Evolutionary conservation across 2,113 vertebrate genomes (phyloP).

Genomic region (Neogobius melanostomus): DNA sequence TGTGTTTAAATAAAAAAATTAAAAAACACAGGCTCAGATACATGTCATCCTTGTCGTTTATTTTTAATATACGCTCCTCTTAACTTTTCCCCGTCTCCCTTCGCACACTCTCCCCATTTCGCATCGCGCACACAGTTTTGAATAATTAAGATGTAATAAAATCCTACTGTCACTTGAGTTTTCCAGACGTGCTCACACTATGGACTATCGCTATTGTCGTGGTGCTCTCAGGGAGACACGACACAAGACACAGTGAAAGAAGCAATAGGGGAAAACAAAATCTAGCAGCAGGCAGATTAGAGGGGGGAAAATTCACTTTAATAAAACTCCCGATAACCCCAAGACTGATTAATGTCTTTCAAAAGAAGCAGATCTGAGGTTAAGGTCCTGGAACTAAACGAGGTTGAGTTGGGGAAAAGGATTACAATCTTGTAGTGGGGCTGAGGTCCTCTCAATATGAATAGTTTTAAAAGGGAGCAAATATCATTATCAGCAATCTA

Average conservation of each 20-base stretch:
- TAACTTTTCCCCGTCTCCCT: conserved; percentile 3
- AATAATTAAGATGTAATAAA: conserved; percentile 68
- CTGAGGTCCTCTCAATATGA: too few species aligned
- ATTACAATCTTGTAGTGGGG: too few species aligned
- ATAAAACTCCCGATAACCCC: too few species aligned
- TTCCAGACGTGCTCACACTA: conserved; percentile 26
- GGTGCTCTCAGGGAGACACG: background rate
- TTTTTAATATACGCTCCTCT: conserved; percentile 26
- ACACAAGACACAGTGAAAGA: conserved; percentile 16
- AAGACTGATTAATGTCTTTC: too few species aligned
- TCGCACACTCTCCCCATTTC: conserved; percentile 13
- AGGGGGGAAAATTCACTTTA: too few species aligned
- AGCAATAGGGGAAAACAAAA: background rate
- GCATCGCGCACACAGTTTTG: conserved; percentile 39
- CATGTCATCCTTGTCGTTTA: conserved; percentile 9
- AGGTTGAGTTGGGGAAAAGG: too few species aligned
- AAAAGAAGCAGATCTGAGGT: too few species aligned
- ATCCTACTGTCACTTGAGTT: conserved; percentile 54
- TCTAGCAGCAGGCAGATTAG: too few species aligned
- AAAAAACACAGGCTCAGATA: conserved; percentile 20
- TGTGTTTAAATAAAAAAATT: conserved; percentile 4
- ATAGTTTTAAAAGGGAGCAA: too few species aligned
- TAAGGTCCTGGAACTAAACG: too few species aligned
- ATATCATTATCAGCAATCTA: too few species aligned
- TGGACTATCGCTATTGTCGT: background rate